Evolutionary conservation across 2,888 invertebrate species (phyloP), one percentile per base, ranked within the genome.

Genomic region (Lithophane leautieri): DNA sequence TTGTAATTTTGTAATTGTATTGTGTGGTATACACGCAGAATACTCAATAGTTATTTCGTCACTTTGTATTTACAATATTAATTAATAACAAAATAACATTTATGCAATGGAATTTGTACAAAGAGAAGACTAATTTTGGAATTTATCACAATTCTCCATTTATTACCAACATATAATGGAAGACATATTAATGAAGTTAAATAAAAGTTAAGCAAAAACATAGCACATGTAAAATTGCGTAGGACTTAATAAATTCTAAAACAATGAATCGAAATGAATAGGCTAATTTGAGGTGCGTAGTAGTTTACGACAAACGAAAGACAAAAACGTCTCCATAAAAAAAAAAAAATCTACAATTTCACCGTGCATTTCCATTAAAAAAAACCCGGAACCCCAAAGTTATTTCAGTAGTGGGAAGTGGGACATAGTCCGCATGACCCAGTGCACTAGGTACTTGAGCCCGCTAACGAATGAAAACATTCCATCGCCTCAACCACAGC

Each of bases 391-490:
- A 71, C 84, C 76, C 84, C 72, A 71, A 83, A 86, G 89, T 90
- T 93, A 93, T 93, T 93, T 91, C 86, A 86, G 92, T 88, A 88
- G 89, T 88, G 69, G 72, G 80, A 87, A 88, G 79, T 90, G 76
- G 90, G 88, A 83, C 90, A 87, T 82, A 81, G 85, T 75, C 83
- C 84, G 86, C 91, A 86, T 90, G 92, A 92, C 93, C 93, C 89
- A 91, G 88, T 88, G 89, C 89, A 82, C 90, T 69, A 65, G 79
- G 81, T 74, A 73, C 89, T 86, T 84, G 86, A 85, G 81, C 73
- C 66, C 78, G 89, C 83, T 88, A 89, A 91, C 91, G 90, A 92
- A 93, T 91, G 90, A 88, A 91, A 89, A 88, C 89, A 89, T 91
- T 89, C 89, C 90, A 88, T 89, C 86, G 82, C 75, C 72, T 60